Percentiles rank a stretch among this genome's conserved stretches.
These are phyloP conservation scores for Vidua macroura DNA, from an alignment of 2,113 vertebrate genomes.

Conservation along the genomic window DNA sequence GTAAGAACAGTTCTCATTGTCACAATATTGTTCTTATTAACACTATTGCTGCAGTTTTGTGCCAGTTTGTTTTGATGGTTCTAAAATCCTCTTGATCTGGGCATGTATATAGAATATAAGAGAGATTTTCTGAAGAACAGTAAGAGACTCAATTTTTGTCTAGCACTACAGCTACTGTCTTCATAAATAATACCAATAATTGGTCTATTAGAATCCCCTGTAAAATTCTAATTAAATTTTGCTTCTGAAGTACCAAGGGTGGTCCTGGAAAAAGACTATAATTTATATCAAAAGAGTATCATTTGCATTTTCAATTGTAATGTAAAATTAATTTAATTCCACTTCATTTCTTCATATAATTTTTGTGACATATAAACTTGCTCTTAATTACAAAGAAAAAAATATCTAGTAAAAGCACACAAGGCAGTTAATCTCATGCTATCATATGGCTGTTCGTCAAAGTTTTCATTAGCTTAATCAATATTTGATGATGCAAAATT, in stretches of 20 bases:
- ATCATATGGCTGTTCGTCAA: conserved; percentile 6
- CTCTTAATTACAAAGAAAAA: conserved; percentile 37
- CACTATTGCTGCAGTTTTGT: neutral
- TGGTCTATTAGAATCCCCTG: neutral
- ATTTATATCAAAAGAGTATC: neutral
- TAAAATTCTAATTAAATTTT: conserved; percentile 24
- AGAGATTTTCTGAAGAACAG: neutral
- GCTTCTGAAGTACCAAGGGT: neutral
- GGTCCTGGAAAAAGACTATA: neutral
- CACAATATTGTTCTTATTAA: neutral
- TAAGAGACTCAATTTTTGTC: neutral
- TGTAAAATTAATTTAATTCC: conserved; percentile 2
- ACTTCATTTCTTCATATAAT: conserved; percentile 18
- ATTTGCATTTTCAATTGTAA: conserved; percentile 17
- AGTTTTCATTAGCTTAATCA: conserved; percentile 34
- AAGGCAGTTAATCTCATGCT: neutral
- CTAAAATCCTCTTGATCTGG: neutral
- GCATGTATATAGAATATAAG: neutral
- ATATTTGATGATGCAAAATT: conserved; percentile 32
- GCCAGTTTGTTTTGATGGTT: neutral
- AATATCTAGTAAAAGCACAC: conserved; percentile 1
- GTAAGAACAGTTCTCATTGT: neutral
- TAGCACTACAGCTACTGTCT: neutral
- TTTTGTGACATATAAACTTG: neutral
- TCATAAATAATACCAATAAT: neutral